Evolutionary conservation across 1,140 invertebrate species (phyloP), one percentile per base, ranked within the genome.

Genomic region (Geopemphigus sp.): DNA sequence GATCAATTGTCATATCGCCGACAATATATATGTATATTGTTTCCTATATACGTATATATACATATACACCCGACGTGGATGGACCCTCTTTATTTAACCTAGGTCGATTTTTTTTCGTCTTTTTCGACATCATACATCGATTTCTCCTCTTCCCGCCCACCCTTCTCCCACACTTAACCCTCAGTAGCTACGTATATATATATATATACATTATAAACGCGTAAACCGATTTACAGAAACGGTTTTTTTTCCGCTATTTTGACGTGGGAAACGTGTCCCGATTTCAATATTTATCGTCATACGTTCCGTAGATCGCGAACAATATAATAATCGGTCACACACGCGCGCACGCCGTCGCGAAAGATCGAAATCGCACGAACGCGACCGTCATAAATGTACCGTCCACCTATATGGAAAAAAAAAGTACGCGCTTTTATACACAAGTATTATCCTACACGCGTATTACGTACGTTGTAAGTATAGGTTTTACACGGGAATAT

Each of bases 1-100:
- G 50, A 78, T 63, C 74, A 53, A 78, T 78, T 78, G 74, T 78
- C 57, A 78, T 39, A 39, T 78, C 39, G 57, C 8, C 39, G 74
- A 78, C 74, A 78, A 78, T 61, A 63, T 39, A 39, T 39, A 39
- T 39, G 8, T 39, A 39, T 39, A 39, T 63, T 29, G 57, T 19
- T 78, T 63, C 74, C 56, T 39, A 39, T 8, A 39, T 8, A 8
- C 32, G 32, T 39, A 4, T 39, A 39, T 8, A 39, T 39, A 39
- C 32, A 8, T n/a, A n/a, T n/a, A n/a, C n/a, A n/a, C 61, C 73
- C 73, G 56, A 61, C 19, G 32, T 45, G 45, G 17, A 22, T 3
- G 32, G 56, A 78, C 74, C 74, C 74, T 78, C 74, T 78, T 78
- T 78, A 50, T 45, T 59, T 61, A 50, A 50, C 14, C 1, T 63